A percentile compares a stretch with the other conserved stretches of the same genome.
Evolutionary conservation across 2,113 vertebrate species (phyloP).

Genomic region (Cynopterus brachyotis): DNA sequence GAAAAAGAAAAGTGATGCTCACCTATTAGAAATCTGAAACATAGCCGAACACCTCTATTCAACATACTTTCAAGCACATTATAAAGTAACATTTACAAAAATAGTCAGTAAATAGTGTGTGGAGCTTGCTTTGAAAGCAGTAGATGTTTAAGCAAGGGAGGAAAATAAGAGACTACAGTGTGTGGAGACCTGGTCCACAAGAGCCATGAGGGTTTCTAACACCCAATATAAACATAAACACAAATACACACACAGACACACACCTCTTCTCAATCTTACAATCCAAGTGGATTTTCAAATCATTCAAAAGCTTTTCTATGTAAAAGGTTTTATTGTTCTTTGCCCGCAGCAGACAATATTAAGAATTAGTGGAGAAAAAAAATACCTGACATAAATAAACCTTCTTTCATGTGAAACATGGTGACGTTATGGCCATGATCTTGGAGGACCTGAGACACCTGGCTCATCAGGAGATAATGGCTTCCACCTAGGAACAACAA

Average conservation of each 20-base stretch:
- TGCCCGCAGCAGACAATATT: background rate
- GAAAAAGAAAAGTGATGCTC: background rate
- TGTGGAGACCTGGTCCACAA: background rate
- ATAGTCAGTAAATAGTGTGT: background rate
- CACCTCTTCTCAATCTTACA: background rate
- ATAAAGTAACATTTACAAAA: background rate
- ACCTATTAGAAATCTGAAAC: background rate
- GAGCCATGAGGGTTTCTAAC: background rate
- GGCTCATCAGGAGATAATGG: slow-evolving; percentile 39
- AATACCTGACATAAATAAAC: background rate
- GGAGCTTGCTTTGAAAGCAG: background rate
- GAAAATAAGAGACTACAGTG: background rate
- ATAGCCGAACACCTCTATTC: background rate
- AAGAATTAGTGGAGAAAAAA: background rate
- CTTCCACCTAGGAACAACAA: slow-evolving; percentile 47
- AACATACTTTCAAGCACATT: background rate
- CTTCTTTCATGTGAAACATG: background rate
- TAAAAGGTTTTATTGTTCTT: background rate
- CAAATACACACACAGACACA: background rate
- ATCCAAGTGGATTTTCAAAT: background rate
- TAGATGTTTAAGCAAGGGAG: background rate
- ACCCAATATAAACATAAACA: background rate
- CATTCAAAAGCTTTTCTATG: background rate
- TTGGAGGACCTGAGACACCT: slow-evolving; percentile 8
- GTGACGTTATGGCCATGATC: slow-evolving; percentile 36